phyloP scores from a whole-genome alignment of 2,113 vertebrate species.

The Crotalus tigris region DNA sequence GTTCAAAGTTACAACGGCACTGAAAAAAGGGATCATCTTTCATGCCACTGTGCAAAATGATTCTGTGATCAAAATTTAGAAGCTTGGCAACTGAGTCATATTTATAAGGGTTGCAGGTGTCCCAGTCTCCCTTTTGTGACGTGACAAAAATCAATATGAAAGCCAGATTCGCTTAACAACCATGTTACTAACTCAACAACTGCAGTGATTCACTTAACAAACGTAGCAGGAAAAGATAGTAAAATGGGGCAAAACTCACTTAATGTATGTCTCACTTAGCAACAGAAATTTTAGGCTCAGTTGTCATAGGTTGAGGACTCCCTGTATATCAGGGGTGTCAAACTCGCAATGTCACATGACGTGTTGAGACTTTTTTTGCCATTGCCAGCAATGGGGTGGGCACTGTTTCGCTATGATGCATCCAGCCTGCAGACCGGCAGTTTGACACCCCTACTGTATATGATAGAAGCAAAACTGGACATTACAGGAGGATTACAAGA shows the following conservation, averaged over 20 bases:
- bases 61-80: not conserved
- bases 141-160: too few relatives aligned
- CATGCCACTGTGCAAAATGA: too few relatives aligned
- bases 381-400: too few relatives aligned
- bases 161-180: not conserved
- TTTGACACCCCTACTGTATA: too few relatives aligned
- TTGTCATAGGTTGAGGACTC: not conserved
- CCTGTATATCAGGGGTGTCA: not conserved
- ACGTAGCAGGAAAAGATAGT: not conserved
- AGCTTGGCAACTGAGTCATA: not conserved
- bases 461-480: not conserved
- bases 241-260: not conserved
- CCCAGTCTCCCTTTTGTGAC: not conserved
- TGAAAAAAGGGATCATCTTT: too few relatives aligned
- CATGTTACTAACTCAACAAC: not conserved
- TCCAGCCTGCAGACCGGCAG: too few relatives aligned
- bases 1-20: not conserved
- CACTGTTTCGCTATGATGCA: too few relatives aligned
- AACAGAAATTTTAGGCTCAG: not conserved
- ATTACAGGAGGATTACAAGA: not conserved
- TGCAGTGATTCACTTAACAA: not conserved
- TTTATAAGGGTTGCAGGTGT: not conserved
- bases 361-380: too few relatives aligned
- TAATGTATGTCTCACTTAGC: not conserved
- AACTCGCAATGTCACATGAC: too few relatives aligned